Evolutionary conservation across 2,888 invertebrate species (phyloP).

Genomic region (Clivina fossor): DNA sequence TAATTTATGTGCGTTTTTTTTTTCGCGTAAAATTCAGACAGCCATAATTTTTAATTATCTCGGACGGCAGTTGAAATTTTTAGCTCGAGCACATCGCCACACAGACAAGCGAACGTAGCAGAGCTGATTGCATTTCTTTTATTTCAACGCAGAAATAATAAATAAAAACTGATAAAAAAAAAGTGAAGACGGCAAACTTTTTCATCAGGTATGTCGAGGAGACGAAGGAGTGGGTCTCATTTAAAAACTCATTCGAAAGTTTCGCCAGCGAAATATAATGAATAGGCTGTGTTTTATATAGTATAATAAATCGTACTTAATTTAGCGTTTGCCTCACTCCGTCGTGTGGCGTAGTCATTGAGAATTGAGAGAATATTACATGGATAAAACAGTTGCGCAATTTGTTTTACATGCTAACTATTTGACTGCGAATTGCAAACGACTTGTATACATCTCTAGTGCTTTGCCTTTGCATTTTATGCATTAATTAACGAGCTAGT

Average conservation of each 20-base stretch:
- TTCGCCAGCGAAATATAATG: constrained; percentile 33
- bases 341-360: constrained; percentile 25
- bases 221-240: constrained; percentile 25
- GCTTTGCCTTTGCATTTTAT: neutral
- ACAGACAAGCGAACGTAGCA: constrained; percentile 1
- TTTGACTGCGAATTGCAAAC: constrained; percentile 7
- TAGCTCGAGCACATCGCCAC: too few species aligned
- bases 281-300: constrained; percentile 34
- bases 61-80: constrained; percentile 28
- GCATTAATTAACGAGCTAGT: constrained; percentile 29
- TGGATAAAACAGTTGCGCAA: constrained; percentile 26
- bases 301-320: constrained; percentile 34
- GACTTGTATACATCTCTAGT: neutral
- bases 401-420: constrained; percentile 29
- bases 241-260: constrained; percentile 35
- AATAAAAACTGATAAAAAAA: constrained; percentile 33
- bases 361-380: constrained; percentile 26
- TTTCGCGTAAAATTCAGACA: constrained; percentile 29
- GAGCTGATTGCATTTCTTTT: constrained; percentile 33
- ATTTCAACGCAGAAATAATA: constrained; percentile 33
- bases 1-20: constrained; percentile 28
- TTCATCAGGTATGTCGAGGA: constrained; percentile 17
- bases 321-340: constrained; percentile 30
- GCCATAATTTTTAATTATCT: constrained; percentile 33
- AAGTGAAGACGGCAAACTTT: constrained; percentile 30